A percentile compares a stretch with the other conserved stretches of the same genome.
These are phyloP conservation scores for Grammomys surdaster DNA, from an alignment of 2,113 vertebrate genomes.

Conservation along the genomic window DNA sequence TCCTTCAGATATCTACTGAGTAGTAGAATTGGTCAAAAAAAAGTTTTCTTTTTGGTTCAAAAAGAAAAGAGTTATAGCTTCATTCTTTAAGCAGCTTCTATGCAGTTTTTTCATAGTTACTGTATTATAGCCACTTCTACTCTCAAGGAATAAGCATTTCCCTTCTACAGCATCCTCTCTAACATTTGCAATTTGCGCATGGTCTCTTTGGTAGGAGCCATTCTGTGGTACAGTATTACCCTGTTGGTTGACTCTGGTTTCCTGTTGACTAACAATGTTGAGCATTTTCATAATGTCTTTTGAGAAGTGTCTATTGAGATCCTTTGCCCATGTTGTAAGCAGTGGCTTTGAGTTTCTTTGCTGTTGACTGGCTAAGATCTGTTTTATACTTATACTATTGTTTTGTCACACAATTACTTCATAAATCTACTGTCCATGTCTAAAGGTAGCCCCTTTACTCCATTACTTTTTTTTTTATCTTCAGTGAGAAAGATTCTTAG, in stretches of 20 bases:
- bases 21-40: background rate
- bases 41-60: background rate
- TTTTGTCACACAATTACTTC: background rate
- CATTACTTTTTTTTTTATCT: background rate
- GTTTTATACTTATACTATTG: too few species aligned
- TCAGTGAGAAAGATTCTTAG: background rate
- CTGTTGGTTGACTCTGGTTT: background rate
- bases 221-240: background rate
- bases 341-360: background rate
- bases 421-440: background rate
- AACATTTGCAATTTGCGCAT: background rate
- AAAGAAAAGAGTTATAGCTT: background rate
- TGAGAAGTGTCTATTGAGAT: background rate
- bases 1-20: background rate
- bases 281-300: background rate
- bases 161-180: background rate
- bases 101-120: background rate
- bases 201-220: background rate
- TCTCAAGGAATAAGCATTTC: background rate
- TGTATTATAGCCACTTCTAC: background rate
- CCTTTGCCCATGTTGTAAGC: background rate
- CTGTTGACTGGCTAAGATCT: background rate
- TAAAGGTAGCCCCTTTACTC: too few species aligned
- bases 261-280: background rate
- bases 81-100: background rate